These are phyloP conservation scores for Anarsia innoxiella DNA, from an alignment of 2,888 invertebrate species.

Conservation along the genomic window DNA sequence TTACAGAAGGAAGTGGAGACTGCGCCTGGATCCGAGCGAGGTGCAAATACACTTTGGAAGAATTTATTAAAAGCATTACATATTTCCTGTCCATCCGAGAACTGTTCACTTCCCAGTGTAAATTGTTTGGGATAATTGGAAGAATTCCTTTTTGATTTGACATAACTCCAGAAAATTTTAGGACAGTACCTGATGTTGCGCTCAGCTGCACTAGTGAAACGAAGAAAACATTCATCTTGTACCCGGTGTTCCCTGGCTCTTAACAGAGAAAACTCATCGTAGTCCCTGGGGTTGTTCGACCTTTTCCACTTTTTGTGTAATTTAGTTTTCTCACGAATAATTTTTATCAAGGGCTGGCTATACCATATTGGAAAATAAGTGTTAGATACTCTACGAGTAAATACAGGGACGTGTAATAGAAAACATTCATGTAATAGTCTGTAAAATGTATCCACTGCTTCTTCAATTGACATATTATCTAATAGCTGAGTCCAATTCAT, in stretches of 20 bases:
- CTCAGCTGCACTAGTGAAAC: not conserved
- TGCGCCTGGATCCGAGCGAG: no score
- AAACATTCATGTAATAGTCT: constrained; percentile 3
- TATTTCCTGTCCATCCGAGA: not conserved
- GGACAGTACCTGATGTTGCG: not conserved
- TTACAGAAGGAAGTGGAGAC: no score
- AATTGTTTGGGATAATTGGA: not conserved
- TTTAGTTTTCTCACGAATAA: not conserved
- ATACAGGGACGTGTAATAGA: not conserved
- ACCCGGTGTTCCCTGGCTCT: not conserved
- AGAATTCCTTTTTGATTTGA: not conserved
- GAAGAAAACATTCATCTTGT: not conserved
- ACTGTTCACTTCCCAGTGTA: not conserved
- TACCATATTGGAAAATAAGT: constrained; percentile 1
- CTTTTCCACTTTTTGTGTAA: constrained; percentile 2
- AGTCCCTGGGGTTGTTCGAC: not conserved
- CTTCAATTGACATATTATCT: not conserved
- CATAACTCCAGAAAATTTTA: constrained; percentile 3
- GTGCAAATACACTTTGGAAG: not conserved
- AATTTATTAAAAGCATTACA: not conserved
- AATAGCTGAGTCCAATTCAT: constrained; percentile 1
- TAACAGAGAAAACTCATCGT: constrained; percentile 1
- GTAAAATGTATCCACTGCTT: constrained; percentile 4
- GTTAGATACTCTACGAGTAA: not conserved
- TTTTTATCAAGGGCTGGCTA: not conserved